A percentile compares a stretch with the other conserved stretches of the same genome.
phyloP scores from a whole-genome alignment of 2,113 vertebrate species.

The Pterocles burchelli region DNA sequence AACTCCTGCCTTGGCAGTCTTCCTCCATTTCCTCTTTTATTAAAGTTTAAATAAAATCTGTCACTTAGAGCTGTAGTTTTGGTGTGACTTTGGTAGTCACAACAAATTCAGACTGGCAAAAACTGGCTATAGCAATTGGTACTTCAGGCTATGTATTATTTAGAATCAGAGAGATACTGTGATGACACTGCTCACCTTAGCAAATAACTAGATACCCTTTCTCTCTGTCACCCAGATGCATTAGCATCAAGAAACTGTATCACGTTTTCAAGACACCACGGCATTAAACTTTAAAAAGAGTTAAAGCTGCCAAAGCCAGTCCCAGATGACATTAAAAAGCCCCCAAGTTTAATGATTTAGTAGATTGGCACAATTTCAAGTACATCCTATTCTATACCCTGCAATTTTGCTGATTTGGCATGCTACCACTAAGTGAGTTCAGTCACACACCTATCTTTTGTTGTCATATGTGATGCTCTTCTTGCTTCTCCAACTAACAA shows the following conservation, averaged over 20 bases:
- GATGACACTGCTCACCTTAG: conserved; percentile 1
- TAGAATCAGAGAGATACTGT: background rate
- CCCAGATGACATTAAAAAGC: conserved; percentile 2
- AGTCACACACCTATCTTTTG: background rate
- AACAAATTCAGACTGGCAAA: background rate
- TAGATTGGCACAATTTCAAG: background rate
- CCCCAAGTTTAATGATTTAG: conserved; percentile 44
- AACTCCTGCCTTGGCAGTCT: background rate
- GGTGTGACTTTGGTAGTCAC: background rate
- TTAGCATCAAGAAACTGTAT: conserved; percentile 17
- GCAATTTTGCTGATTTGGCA: background rate
- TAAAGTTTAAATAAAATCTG: background rate
- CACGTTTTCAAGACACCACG: conserved; percentile 17
- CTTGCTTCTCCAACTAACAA: background rate
- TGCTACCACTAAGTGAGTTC: background rate
- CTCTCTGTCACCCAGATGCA: conserved; percentile 1
- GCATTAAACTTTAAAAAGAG: conserved; percentile 62
- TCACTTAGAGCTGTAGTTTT: background rate
- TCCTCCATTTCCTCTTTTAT: background rate
- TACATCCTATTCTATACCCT: background rate
- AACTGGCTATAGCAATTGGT: background rate
- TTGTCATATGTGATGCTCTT: background rate
- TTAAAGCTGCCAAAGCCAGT: conserved; percentile 46
- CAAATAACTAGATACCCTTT: conserved; percentile 21
- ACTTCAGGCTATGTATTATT: conserved; percentile 4